Conservation (phyloP, 2,888 invertebrate species). For the Pinctada fucata region DNA sequence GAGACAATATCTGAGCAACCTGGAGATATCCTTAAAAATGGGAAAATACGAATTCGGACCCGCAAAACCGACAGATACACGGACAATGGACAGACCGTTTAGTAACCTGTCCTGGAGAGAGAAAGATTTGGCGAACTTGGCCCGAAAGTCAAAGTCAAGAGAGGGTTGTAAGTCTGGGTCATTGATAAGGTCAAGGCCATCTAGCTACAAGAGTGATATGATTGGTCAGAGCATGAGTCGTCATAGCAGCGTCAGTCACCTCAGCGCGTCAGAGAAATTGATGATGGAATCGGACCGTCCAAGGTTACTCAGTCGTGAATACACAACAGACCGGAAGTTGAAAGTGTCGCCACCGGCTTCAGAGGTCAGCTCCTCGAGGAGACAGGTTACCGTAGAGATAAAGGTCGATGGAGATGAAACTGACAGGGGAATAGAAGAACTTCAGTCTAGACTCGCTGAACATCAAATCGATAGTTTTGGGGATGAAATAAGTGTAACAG, state of each 20-base stretch:
- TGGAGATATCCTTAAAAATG: conserved; percentile 62
- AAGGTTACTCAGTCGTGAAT: conserved; percentile 50
- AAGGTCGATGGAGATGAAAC: conserved; percentile 34
- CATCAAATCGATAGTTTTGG: conserved; percentile 52
- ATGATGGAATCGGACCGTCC: conserved; percentile 52
- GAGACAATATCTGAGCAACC: conserved; percentile 57
- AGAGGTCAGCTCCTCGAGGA: conserved; percentile 25
- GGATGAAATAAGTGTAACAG: conserved; percentile 40
- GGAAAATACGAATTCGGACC: conserved; percentile 58
- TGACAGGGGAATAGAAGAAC: conserved; percentile 30
- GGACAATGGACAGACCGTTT: conserved; percentile 57
- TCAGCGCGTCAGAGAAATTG: conserved; percentile 54
- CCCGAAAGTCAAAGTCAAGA: conserved; percentile 47
- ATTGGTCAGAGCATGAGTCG: conserved; percentile 42
- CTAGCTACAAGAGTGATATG: conserved; percentile 34
- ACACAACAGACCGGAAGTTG: conserved; percentile 49
- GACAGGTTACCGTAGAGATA: conserved; percentile 38
- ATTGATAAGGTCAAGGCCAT: conserved; percentile 43
- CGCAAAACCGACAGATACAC: conserved; percentile 45
- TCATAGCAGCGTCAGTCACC: conserved; percentile 43
- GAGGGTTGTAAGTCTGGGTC: conserved; percentile 37
- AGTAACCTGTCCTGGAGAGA: conserved; percentile 65
- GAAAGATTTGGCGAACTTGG: conserved; percentile 57
- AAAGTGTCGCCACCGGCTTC: conserved; percentile 33
- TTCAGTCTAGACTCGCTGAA: conserved; percentile 26